Percentiles rank a stretch among this genome's conserved stretches.
These are phyloP conservation scores for Diacarnus erythraeanus DNA, from an alignment of 37 sponge, comb jelly and placozoan species.

Conservation along the genomic window DNA sequence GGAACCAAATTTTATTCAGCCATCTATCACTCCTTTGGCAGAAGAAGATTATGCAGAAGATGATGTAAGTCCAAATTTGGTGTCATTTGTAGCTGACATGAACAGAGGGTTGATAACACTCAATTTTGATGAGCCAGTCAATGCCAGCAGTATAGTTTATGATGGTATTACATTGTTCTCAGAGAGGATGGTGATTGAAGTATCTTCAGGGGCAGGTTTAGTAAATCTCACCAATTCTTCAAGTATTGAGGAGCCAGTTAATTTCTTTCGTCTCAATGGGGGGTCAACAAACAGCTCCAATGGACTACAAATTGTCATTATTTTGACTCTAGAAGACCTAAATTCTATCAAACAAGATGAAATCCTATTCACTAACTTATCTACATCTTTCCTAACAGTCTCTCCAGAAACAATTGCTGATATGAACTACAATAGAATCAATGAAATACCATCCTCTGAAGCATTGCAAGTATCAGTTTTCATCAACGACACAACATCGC, in stretches of 20 bases:
- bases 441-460: constrained; percentile 13
- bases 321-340: constrained; percentile 70
- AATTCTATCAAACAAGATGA: constrained; percentile 75
- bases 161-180: constrained; percentile 69
- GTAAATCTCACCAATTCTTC: neutral
- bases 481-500: constrained; percentile 78
- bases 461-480: constrained; percentile 58
- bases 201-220: neutral
- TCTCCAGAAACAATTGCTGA: constrained; percentile 54
- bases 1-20: constrained; percentile 46
- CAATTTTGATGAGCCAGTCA: constrained; percentile 87
- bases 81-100: constrained; percentile 73
- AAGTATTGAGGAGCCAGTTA: neutral
- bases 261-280: constrained; percentile 59
- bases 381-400: constrained; percentile 70
- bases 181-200: neutral
- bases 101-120: constrained; percentile 63
- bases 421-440: constrained; percentile 71
- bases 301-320: constrained; percentile 58
- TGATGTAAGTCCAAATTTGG: constrained; percentile 42
- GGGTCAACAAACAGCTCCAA: constrained; percentile 82
- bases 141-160: constrained; percentile 54
- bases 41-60: constrained; percentile 43
- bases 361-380: constrained; percentile 34
- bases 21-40: neutral